A percentile compares a stretch with the other conserved stretches of the same genome.
These are phyloP conservation scores for Pseudomyrmex dendroicus DNA, from an alignment of 1,140 invertebrate genomes.

Conservation along the genomic window DNA sequence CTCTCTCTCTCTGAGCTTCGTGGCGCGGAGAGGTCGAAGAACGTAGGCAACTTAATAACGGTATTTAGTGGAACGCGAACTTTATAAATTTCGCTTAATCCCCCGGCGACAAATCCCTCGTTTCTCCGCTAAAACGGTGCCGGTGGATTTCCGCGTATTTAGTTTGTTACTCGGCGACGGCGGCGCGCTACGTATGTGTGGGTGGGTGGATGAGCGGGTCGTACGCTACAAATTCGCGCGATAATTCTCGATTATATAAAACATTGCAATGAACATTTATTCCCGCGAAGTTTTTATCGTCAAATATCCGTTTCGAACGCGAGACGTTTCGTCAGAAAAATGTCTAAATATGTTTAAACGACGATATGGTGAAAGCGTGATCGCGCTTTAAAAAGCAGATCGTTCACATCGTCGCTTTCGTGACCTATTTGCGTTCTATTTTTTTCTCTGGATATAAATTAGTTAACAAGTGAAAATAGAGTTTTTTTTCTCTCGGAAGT, in stretches of 20 bases:
- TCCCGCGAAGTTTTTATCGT: neutral
- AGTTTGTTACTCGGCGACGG: constrained; percentile 3
- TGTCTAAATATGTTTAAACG: too few species aligned
- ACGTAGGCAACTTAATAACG: constrained; percentile 64
- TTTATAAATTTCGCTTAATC: constrained; percentile 71
- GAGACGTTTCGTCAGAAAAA: neutral
- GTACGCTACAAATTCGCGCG: constrained; percentile 18
- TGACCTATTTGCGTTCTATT: too few species aligned
- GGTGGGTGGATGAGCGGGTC: neutral
- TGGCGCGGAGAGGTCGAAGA: constrained; percentile 2
- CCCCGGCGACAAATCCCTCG: constrained; percentile 61
- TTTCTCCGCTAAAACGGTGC: constrained; percentile 9
- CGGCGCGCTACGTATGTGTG: neutral
- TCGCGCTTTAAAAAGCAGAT: too few species aligned
- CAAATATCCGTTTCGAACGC: neutral
- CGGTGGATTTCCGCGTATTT: constrained; percentile 48
- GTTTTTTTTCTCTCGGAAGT: constrained; percentile 4
- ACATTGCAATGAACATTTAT: constrained; percentile 5
- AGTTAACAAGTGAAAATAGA: constrained; percentile 11
- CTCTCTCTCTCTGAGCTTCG: neutral
- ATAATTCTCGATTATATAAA: constrained; percentile 18
- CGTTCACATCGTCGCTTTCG: too few species aligned
- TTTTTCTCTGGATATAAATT: constrained; percentile 17
- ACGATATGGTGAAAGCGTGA: too few species aligned
- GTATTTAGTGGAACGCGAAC: constrained; percentile 62